Conservation (phyloP, 2,113 vertebrate species). For the Machaerirhynchus nigripectus region DNA sequence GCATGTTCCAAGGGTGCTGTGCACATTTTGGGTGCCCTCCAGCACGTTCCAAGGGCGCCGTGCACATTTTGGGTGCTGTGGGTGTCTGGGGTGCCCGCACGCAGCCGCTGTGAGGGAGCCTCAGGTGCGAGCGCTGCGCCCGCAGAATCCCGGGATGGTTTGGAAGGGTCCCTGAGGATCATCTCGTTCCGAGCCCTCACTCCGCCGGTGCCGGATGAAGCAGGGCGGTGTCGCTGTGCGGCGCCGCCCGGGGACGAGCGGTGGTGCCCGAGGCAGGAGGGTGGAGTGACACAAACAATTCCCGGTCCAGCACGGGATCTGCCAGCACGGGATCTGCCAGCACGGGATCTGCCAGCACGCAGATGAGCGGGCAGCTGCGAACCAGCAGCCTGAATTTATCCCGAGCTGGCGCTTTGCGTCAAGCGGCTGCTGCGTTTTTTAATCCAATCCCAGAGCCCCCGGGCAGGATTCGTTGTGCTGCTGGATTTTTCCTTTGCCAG, state of each 20-base stretch:
- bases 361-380: neutral
- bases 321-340: neutral
- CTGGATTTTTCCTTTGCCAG: neutral
- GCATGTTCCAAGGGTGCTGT: neutral
- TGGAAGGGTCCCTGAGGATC: neutral
- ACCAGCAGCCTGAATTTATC: neutral
- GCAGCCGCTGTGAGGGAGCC: rapidly evolving
- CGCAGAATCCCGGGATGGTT: neutral
- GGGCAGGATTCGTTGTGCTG: slow-evolving; percentile 21
- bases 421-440: neutral
- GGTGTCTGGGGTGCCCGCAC: rapidly evolving
- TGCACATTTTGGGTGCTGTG: rapidly evolving
- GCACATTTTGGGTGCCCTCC: neutral
- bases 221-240: rapidly evolving
- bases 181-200: rapidly evolving
- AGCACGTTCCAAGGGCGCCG: too few species aligned
- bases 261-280: rapidly evolving
- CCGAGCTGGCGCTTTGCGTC: neutral
- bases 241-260: rapidly evolving
- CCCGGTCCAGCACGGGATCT: neutral
- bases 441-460: neutral
- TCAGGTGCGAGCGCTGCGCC: rapidly evolving
- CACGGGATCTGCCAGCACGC: rapidly evolving
- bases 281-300: rapidly evolving
- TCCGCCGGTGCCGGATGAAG: rapidly evolving